Conservation (phyloP, 2,797 vertebrate genomes). For the Ceyx erithaca region DNA sequence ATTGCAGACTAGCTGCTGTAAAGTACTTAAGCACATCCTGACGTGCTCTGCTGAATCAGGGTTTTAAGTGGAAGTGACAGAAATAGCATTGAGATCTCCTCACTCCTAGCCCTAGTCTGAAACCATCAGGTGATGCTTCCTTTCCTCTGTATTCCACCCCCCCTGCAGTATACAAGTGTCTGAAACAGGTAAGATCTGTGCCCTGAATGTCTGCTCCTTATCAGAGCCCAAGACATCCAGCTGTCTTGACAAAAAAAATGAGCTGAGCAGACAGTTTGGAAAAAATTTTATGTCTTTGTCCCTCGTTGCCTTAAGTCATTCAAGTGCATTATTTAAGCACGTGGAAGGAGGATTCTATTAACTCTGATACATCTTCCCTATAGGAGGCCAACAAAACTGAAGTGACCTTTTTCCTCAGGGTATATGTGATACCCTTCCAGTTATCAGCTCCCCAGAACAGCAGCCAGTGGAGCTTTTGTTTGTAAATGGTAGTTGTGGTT, state of each 20-base stretch:
- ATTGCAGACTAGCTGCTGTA: background rate
- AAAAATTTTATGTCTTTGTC: background rate
- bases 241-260: background rate
- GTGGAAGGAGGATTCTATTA: background rate
- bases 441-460: background rate
- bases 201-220: background rate
- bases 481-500: background rate
- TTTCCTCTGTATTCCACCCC: background rate
- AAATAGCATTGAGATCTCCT: constrained; percentile 28
- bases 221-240: background rate
- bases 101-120: background rate
- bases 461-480: background rate
- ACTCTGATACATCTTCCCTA: background rate
- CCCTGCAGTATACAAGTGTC: background rate
- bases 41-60: constrained; percentile 29
- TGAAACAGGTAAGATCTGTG: background rate
- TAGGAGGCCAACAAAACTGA: background rate
- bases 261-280: background rate
- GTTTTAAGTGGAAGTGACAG: constrained; percentile 35
- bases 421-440: background rate
- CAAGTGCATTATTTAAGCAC: background rate
- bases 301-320: fast-evolving
- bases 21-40: constrained; percentile 51
- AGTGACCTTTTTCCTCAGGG: background rate
- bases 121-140: background rate